Evolutionary conservation across 2,888 invertebrate species (phyloP).

Genomic region (Synergus japonicus): DNA sequence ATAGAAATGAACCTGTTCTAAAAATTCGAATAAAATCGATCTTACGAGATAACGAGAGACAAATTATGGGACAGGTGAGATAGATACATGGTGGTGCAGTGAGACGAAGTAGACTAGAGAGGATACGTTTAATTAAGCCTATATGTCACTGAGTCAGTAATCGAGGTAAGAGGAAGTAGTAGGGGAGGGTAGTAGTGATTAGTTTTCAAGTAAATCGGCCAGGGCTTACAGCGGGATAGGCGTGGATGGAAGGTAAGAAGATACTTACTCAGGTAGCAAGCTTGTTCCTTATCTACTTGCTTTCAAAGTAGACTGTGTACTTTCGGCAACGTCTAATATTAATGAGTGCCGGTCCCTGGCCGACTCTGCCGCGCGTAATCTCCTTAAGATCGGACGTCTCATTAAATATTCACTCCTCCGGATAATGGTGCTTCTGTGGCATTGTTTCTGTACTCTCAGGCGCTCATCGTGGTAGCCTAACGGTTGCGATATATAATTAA

Average conservation of each 20-base stretch:
- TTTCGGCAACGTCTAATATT: constrained; percentile 57
- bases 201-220: constrained; percentile 55
- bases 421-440: constrained; percentile 54
- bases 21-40: not conserved
- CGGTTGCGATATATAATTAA: not conserved
- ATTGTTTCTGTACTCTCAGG: constrained; percentile 51
- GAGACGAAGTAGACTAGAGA: not conserved
- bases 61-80: not conserved
- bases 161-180: constrained; percentile 15
- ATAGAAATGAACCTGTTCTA: too few relatives aligned
- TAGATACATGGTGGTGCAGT: constrained; percentile 1
- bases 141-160: constrained; percentile 44
- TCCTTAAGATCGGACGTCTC: constrained; percentile 58
- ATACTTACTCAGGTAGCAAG: constrained; percentile 11
- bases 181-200: constrained; percentile 51
- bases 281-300: constrained; percentile 29
- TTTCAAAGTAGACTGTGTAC: constrained; percentile 47
- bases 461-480: constrained; percentile 19
- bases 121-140: constrained; percentile 58
- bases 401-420: constrained; percentile 57
- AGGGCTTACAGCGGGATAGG: not conserved
- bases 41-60: not conserved
- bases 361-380: constrained; percentile 54
- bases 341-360: constrained; percentile 54
- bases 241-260: not conserved